These are phyloP conservation scores for Psylliodes chrysocephalus DNA, from an alignment of 2,888 invertebrate genomes.

Conservation along the genomic window DNA sequence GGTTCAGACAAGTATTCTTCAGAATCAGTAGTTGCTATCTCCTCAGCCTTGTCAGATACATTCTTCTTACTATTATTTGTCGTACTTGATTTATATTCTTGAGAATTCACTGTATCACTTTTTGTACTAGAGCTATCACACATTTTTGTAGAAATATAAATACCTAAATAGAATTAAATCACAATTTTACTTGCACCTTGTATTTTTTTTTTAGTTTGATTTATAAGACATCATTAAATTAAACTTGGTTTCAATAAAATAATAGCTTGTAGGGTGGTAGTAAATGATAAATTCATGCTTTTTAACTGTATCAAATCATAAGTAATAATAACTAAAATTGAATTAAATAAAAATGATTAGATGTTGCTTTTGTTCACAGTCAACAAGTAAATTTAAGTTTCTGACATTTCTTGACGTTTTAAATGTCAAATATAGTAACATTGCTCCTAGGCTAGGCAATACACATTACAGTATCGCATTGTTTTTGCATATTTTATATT, in stretches of 20 bases:
- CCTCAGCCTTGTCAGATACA: constrained; percentile 55
- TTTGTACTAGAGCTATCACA: constrained; percentile 28
- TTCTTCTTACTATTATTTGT: not conserved
- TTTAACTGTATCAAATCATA: not conserved
- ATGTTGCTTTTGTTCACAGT: too few species aligned
- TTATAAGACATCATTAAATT: not conserved
- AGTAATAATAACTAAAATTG: not conserved
- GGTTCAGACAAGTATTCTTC: constrained; percentile 61
- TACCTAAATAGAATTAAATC: not conserved
- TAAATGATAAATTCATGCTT: not conserved
- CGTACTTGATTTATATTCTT: constrained; percentile 3
- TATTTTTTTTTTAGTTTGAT: not conserved
- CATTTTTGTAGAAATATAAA: constrained; percentile 25
- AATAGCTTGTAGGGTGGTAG: not conserved
- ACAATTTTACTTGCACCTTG: not conserved
- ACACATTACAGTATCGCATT: too few species aligned
- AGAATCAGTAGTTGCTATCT: constrained; percentile 59
- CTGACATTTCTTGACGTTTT: too few species aligned
- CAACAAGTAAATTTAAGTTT: too few species aligned
- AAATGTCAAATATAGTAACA: too few species aligned
- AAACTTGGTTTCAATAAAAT: not conserved
- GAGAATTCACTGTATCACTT: constrained; percentile 17
- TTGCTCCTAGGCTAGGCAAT: too few species aligned
- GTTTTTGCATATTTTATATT: too few species aligned
- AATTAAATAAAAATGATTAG: not conserved